Conservation (phyloP, 2,113 vertebrate species). For the Andinoacara biseriatus region DNA sequence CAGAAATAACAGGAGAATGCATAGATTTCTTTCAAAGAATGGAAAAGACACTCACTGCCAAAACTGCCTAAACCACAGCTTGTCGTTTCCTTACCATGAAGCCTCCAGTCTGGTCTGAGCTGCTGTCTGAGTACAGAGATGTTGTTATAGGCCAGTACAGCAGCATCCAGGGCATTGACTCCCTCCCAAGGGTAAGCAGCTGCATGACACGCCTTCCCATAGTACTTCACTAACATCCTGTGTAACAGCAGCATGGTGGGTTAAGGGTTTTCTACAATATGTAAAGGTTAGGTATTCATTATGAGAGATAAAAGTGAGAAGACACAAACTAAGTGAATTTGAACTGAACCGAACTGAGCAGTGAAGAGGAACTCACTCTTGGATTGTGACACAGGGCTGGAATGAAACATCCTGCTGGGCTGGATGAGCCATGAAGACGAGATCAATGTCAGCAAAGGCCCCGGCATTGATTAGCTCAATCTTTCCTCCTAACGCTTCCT, state of each 20-base stretch:
- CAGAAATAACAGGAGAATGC: too few relatives aligned
- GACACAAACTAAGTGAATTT: background rate
- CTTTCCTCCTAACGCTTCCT: slow-evolving; percentile 89
- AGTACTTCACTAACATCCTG: slow-evolving; percentile 90
- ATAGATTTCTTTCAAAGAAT: too few relatives aligned
- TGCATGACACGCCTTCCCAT: slow-evolving; percentile 88
- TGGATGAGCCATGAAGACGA: slow-evolving; percentile 92
- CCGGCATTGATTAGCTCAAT: slow-evolving; percentile 87
- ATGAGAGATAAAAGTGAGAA: background rate
- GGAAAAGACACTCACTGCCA: too few relatives aligned
- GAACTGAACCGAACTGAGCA: background rate
- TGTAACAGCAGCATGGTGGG: slow-evolving; percentile 6
- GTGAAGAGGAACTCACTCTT: slow-evolving; percentile 78
- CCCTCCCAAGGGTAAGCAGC: slow-evolving; percentile 91
- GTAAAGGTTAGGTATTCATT: background rate
- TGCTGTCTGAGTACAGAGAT: slow-evolving; percentile 90
- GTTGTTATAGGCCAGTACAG: slow-evolving; percentile 91
- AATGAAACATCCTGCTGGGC: slow-evolving; percentile 85
- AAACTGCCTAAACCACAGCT: background rate
- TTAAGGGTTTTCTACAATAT: background rate
- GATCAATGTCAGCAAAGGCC: slow-evolving; percentile 85
- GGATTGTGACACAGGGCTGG: slow-evolving; percentile 81
- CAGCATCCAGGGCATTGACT: slow-evolving; percentile 91
- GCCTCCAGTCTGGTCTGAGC: slow-evolving; percentile 89
- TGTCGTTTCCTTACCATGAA: slow-evolving; percentile 83